phyloP scores from a whole-genome alignment of 2,113 vertebrate genomes.

The Melanostigma gelatinosum region DNA sequence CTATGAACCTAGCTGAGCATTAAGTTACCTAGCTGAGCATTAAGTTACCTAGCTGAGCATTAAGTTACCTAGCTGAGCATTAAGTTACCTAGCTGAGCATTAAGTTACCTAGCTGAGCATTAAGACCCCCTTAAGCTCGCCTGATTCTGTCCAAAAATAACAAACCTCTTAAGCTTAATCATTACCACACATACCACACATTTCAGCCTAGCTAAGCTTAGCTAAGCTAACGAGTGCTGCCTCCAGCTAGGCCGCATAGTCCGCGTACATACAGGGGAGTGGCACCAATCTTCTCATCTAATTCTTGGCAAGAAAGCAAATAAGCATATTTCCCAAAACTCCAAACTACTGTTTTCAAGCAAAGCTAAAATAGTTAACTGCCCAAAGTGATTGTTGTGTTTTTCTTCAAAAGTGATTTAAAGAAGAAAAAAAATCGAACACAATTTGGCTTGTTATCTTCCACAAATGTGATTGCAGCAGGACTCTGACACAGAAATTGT shows the following conservation, averaged over 20 bases:
- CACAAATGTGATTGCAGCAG: conserved; percentile 26
- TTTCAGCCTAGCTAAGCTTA: background rate
- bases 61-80: too few species aligned
- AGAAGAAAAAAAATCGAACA: conserved; percentile 33
- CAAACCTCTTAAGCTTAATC: background rate
- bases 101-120: too few species aligned
- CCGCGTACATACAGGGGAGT: background rate
- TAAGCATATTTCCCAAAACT: background rate
- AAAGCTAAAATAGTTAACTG: background rate
- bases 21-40: too few species aligned
- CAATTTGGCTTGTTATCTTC: conserved; percentile 33
- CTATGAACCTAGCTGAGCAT: background rate
- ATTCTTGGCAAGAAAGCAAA: background rate
- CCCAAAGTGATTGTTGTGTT: background rate
- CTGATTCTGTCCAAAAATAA: background rate
- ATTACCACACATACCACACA: background rate
- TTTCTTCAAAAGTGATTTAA: background rate
- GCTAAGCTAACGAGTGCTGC: background rate
- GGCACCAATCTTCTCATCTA: background rate
- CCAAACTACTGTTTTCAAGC: background rate
- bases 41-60: too few species aligned
- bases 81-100: background rate
- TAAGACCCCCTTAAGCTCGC: background rate
- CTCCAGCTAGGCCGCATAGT: background rate
- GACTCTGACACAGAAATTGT: conserved; percentile 31